Evolutionary conservation across 2,888 invertebrate species (phyloP), one percentile per base, ranked within the genome.

Genomic region (Belgica antarctica): DNA sequence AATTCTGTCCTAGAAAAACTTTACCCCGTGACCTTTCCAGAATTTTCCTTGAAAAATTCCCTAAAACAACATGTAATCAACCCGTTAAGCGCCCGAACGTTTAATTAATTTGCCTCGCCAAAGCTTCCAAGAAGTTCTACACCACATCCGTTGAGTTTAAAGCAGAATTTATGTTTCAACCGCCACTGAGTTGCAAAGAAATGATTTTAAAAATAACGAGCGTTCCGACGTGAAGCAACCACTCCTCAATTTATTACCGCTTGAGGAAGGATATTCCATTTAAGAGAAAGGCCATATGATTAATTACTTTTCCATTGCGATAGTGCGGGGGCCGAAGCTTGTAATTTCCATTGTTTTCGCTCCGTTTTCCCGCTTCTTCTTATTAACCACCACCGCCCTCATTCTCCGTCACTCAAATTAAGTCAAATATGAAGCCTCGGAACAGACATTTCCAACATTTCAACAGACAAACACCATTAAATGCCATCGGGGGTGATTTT

Each of bases 401-500:
- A 22, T 41, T 12, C 41, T 41, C 15, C 41, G 15, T n/a, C 17
- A 2, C 4, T 5, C 24, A 68, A 68, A 68, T 68, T 68, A 57
- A 68, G 68, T 68, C 57, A 68, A 68, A 57, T 17, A 31, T 24
- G 46, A 68, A 57, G 52, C 52, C 47, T 28, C 52, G 31, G 34
- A 66, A 66, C 52, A 66, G 66, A 66, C 66, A 66, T 66, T 66
- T 66, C 66, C 47, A 31, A 66, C 66, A 66, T 66, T 66, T 66
- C 66, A 66, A 31, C 66, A 66, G 66, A 68, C 68, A 68, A 68
- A 68, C 68, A 68, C 52, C 68, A 59, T 34, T n/a, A 34, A 62
- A 59, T 27, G 59, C 25, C 31, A 62, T 62, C 22, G 34, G 31
- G 62, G 31, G 19, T 27, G 61, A 22, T 17, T 27, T 36, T 19